Base-by-base conservation (phyloP, 2,888 invertebrate genomes). In the Omphaloscelis lunosa region DNA sequence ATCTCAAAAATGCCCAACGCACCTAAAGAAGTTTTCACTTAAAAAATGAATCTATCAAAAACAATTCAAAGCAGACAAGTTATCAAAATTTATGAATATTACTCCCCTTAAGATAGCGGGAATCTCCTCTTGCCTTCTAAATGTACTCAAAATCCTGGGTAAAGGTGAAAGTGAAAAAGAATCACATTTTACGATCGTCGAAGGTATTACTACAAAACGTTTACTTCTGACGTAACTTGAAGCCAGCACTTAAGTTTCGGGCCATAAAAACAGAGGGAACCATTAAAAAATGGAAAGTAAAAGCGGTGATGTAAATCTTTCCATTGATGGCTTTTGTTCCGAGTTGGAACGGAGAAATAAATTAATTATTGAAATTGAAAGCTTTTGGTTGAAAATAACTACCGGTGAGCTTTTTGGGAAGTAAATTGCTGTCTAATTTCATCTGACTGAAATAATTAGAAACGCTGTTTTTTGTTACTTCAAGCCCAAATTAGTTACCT, bases 141-240 rank as follows among this genome's bases (percentile, higher is more conserved):
- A 61, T 41, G 65, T 74, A 59, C 39, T 84, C 27, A 51, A 72
- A 67, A 53, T 72, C 27, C 58, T 45, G 70, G 59, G 84, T 62
- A 59, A 80, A 61, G 84, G 89, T 86, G 90, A 91, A 91, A 91
- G 91, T 91, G 80, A 80, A 80, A 67, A 82, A 86, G 85, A 89
- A 72, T 76, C 87, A 88, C 79, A 77, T 88, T 91, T 91, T 90
- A 92, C 86, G 89, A 86, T 83, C 84, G 86, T 85, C 86, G 15
- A 58, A 66, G 69, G 63, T 75, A 70, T 65, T 68, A 56, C 59
- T 27, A 53, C 23, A 80, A 77, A 81, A 84, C 79, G 84, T 90
- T 90, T 91, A 84, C 88, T 82, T 85, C 80, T 91, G 90, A 90
- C 87, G 89, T 89, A 89, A 91, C 82, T 90, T 91, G 84, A 91